Base-by-base conservation (phyloP, 1,140 invertebrate genomes). In the Drosophila micromelanica region DNA sequence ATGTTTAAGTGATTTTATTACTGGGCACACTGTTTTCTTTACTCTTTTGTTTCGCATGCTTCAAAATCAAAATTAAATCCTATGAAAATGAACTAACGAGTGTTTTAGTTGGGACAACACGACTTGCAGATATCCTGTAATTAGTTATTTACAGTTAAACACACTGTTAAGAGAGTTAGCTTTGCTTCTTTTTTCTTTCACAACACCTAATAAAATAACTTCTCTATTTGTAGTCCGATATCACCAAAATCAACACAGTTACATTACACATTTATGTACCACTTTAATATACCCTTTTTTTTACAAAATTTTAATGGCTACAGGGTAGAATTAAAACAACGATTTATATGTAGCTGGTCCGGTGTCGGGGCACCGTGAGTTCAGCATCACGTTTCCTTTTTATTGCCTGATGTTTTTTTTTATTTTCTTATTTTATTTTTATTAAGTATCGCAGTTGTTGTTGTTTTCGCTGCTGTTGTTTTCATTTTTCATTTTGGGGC, bases 311-410 rank as follows among this genome's bases (percentile, higher is more conserved):
- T 11, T 8, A 27, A n/a, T 40, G 5, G n/a, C n/a, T 35, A 17
- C 49, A 52, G 49, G 49, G 49, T 52, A 52, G 32, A 46, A 45
- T 61, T 64, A 84, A 78, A 73, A 77, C 70, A 86, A 68, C 81
- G 77, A 80, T 86, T 86, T 85, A 85, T 85, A 77, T 57, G 75
- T 78, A 52, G 67, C 54, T 54, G 17, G 30, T 45, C 5, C 32
- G 11, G 9, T 68, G 67, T 35, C 51, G 59, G 49, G 43, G 65
- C 79, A 84, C 78, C 76, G 81, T 86, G 81, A 86, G 82, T 76
- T 87, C 62, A 56, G 82, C 82, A 76, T 87, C 82, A 87, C 82
- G 82, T 87, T 87, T 87, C 82, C 84, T 76, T 82, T 86, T 86
- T 86, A 87, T 82, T 81, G 78, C 81, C 68, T 62, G 56, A 43